A percentile compares a stretch with the other conserved stretches of the same genome.
Evolutionary conservation across 2,113 vertebrate species (phyloP).

Genomic region (Trochalopteron elliotii): DNA sequence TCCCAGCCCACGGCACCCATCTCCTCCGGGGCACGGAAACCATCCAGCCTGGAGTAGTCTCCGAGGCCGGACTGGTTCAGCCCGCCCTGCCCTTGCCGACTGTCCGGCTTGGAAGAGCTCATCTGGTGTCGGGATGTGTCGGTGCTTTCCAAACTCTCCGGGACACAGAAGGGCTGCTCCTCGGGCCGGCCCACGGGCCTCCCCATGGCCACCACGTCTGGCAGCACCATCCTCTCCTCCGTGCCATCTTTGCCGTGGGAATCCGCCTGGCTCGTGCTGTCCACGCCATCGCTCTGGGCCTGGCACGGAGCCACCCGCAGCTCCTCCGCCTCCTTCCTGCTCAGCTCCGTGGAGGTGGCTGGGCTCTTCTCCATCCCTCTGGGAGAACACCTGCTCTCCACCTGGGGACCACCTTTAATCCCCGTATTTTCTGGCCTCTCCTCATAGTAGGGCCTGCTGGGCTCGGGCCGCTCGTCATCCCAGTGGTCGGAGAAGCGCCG

Average conservation of each 20-base stretch:
- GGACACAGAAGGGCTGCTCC: slow-evolving; percentile 35
- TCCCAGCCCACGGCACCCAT: slow-evolving; percentile 79
- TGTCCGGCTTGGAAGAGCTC: slow-evolving; percentile 72
- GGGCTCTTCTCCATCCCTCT: slow-evolving; percentile 64
- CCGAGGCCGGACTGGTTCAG: slow-evolving; percentile 51
- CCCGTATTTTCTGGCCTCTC: slow-evolving; percentile 50
- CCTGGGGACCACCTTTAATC: not conserved
- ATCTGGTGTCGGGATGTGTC: slow-evolving; percentile 37
- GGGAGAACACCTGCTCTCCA: slow-evolving; percentile 63
- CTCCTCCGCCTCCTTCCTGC: slow-evolving; percentile 66
- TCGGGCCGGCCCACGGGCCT: too few species aligned
- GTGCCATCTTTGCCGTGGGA: not conserved
- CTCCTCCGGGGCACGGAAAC: slow-evolving; percentile 69
- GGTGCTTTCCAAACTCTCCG: slow-evolving; percentile 43
- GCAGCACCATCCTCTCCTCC: not conserved
- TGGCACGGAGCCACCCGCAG: slow-evolving; percentile 66
- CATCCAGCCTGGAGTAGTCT: slow-evolving; percentile 70
- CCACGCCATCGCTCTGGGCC: slow-evolving; percentile 89
- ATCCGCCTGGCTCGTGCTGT: slow-evolving; percentile 90
- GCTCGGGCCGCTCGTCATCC: slow-evolving; percentile 65
- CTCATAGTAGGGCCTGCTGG: slow-evolving; percentile 65
- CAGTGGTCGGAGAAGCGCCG: slow-evolving; percentile 70
- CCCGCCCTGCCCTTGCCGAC: slow-evolving; percentile 68
- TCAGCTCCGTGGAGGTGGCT: slow-evolving; percentile 37
- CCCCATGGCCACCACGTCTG: not conserved